phyloP scores from a whole-genome alignment of 2,113 vertebrate species.

The Pleuronectes platessa region DNA sequence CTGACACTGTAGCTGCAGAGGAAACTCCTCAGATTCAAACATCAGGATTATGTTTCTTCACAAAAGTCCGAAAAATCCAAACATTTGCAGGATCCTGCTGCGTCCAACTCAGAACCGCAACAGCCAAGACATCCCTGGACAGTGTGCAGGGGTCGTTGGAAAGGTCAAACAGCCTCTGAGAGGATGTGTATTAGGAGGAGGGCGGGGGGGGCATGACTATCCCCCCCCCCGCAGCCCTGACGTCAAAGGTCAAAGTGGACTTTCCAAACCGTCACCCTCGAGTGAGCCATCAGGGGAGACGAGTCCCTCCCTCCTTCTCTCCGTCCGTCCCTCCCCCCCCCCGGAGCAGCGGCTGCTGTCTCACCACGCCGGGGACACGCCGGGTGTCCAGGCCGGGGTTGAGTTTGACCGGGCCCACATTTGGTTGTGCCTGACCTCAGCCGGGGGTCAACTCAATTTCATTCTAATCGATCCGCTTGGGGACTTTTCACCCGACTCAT shows the following conservation, averaged over 20 bases:
- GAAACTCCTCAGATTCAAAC: neutral
- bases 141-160: constrained; percentile 45
- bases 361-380: constrained; percentile 41
- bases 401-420: constrained; percentile 36
- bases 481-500: constrained; percentile 35
- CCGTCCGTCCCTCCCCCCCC: constrained; percentile 34
- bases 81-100: neutral
- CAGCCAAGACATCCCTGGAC: constrained; percentile 35
- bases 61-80: neutral
- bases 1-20: neutral
- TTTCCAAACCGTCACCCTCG: constrained; percentile 68
- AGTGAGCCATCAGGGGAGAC: constrained; percentile 61
- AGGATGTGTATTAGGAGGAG: neutral
- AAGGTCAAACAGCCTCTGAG: constrained; percentile 54
- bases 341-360: constrained; percentile 62
- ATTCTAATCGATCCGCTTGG: constrained; percentile 51
- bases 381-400: constrained; percentile 20
- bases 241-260: constrained; percentile 67
- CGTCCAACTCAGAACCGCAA: neutral
- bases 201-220: constrained; percentile 7
- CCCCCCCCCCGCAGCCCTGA: constrained; percentile 32
- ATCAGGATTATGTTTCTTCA: neutral
- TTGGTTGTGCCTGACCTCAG: constrained; percentile 38
- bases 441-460: constrained; percentile 49
- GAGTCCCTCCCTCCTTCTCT: constrained; percentile 19